Evolutionary conservation across 2,888 invertebrate genomes (phyloP).

Genomic region (Merodon equestris): DNA sequence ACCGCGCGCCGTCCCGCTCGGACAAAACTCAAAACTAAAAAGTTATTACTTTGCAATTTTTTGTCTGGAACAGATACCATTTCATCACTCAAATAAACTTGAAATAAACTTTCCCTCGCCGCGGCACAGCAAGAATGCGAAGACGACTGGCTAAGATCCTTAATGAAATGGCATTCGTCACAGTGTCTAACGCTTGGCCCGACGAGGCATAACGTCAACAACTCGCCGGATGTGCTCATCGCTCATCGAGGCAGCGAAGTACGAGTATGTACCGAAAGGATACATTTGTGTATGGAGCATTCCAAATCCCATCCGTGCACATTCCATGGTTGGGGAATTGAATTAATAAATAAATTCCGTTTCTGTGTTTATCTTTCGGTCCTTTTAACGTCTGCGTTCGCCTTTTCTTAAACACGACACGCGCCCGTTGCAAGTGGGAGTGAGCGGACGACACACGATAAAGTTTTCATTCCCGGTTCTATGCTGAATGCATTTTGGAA

Average conservation of each 20-base stretch:
- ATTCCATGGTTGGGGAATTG: too few species aligned
- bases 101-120: constrained; percentile 58
- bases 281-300: too few species aligned
- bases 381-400: constrained; percentile 12
- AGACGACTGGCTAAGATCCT: constrained; percentile 25
- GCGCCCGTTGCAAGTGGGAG: background rate
- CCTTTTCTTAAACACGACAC: constrained; percentile 4
- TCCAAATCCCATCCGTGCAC: too few species aligned
- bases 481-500: constrained; percentile 49
- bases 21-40: constrained; percentile 39
- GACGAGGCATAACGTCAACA: background rate
- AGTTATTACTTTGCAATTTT: constrained; percentile 64
- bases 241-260: too few species aligned
- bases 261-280: too few species aligned
- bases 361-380: constrained; percentile 60
- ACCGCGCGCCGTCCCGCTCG: too few species aligned
- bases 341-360: constrained; percentile 67
- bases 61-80: constrained; percentile 48
- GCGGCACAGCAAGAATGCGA: constrained; percentile 17
- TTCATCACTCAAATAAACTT: constrained; percentile 65
- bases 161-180: constrained; percentile 54
- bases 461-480: constrained; percentile 55
- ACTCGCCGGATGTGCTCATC: too few species aligned
- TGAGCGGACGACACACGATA: constrained; percentile 30
- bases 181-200: constrained; percentile 48